Conservation (phyloP, 2,888 invertebrate genomes). For the Tenthredo mesomela region DNA sequence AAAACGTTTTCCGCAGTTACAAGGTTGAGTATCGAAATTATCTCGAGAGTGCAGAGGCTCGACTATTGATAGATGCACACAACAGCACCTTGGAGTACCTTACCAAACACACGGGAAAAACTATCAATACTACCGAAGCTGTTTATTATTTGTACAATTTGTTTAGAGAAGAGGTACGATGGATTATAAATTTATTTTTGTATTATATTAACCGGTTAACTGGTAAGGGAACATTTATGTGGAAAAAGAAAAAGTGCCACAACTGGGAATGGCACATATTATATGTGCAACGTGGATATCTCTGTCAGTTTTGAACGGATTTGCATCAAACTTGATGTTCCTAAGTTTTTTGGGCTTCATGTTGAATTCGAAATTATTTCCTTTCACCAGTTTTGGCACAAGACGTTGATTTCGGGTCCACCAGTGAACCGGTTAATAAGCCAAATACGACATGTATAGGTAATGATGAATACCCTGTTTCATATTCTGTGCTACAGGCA, state of each 20-base stretch:
- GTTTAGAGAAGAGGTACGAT: conserved; percentile 74
- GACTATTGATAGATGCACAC: conserved; percentile 71
- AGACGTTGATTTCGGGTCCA: no score
- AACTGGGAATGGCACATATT: no score
- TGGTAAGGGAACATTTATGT: no score
- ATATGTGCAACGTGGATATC: no score
- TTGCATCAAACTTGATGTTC: no score
- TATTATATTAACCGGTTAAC: no score
- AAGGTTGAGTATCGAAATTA: conserved; percentile 66
- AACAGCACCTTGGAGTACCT: conserved; percentile 75
- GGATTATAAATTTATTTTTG: conserved; percentile 20
- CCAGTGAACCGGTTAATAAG: no score
- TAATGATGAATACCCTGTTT: conserved; percentile 12
- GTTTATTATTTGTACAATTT: conserved; percentile 76
- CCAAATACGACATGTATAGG: conserved; percentile 38
- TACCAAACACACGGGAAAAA: conserved; percentile 74
- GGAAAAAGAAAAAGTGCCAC: no score
- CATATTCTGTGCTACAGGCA: conserved; percentile 59
- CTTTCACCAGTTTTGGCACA: no score
- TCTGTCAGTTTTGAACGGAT: no score
- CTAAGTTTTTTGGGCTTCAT: no score
- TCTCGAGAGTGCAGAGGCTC: conserved; percentile 64
- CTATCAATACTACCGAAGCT: conserved; percentile 66
- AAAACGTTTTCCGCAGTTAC: conserved; percentile 65
- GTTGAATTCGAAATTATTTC: no score